Evolutionary conservation across 2,888 invertebrate species (phyloP).

Genomic region (Agrilus mali): DNA sequence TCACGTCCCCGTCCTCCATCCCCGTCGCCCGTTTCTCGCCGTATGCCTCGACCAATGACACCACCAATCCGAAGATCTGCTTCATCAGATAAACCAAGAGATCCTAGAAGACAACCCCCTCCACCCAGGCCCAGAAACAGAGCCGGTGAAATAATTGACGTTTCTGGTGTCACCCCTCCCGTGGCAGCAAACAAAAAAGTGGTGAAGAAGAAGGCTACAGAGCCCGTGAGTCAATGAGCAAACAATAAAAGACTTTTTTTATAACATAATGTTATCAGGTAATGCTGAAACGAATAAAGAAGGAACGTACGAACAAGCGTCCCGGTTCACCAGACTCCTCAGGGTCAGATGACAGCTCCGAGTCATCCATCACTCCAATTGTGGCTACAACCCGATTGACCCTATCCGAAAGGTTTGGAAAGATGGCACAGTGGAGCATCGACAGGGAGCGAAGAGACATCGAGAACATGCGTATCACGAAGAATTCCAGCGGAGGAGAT

Average conservation of each 20-base stretch:
- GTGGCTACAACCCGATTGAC: slow-evolving; percentile 53
- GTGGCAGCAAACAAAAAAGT: slow-evolving; percentile 32
- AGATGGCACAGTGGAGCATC: slow-evolving; percentile 85
- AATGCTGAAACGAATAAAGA: slow-evolving; percentile 30
- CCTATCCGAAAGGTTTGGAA: slow-evolving; percentile 77
- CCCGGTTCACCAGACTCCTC: slow-evolving; percentile 43
- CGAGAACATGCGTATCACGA: slow-evolving; percentile 77
- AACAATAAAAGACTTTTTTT: background rate
- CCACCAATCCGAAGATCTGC: slow-evolving; percentile 11
- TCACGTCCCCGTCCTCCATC: slow-evolving; percentile 39
- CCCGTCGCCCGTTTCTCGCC: slow-evolving; percentile 38
- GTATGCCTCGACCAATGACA: slow-evolving; percentile 37
- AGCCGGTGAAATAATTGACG: slow-evolving; percentile 31
- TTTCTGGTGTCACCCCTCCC: slow-evolving; percentile 41
- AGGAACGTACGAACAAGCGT: slow-evolving; percentile 29
- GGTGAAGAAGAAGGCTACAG: slow-evolving; percentile 32
- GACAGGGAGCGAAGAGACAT: slow-evolving; percentile 62
- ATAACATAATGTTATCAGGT: slow-evolving; percentile 17
- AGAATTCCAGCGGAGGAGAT: slow-evolving; percentile 49
- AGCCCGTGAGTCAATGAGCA: slow-evolving; percentile 26
- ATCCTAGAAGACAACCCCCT: slow-evolving; percentile 40
- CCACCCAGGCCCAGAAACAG: slow-evolving; percentile 45
- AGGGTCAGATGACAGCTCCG: slow-evolving; percentile 45
- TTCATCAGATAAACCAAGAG: slow-evolving; percentile 29
- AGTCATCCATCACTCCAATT: slow-evolving; percentile 47